Evolutionary conservation across 2,113 vertebrate species (phyloP), one percentile per base, ranked within the genome.

Genomic region (Sturnus vulgaris): DNA sequence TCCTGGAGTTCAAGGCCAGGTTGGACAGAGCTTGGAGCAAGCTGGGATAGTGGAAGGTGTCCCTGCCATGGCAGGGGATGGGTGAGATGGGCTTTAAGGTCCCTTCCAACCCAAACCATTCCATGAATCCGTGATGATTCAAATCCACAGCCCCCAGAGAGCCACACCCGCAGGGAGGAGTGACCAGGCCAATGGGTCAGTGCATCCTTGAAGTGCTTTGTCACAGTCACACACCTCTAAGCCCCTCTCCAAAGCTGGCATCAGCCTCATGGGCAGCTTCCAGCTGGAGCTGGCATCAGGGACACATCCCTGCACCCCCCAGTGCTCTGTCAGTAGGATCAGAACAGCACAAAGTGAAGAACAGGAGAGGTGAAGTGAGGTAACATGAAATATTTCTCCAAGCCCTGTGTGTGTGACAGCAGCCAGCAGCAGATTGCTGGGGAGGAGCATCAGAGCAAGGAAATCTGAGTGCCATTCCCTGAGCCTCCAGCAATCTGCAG

Each of bases 141-240:
- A 19, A 46, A 46, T 6, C 40, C n/a, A 7, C 14, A n/a, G 1
- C 35, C 42, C 35, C 31, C 11, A 1, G 33, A 30, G 9, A 81
- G 90, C 57, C 78, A 19, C 23, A 10, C 2, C 53, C 42, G 88
- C 33, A 61, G 66, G 44, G 72, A 90, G 56, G 33, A 72, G 44
- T 0, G 16, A 14, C 47, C 52, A 21, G 60, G 21, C 8, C 2
- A 0, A 25, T 0, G 27, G 2, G 18, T 7, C 23, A 31, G 27
- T 2, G 37, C 39, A 17, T 22, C 77, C 52, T 47, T 20, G 7
- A 4, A 27, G 11, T 3, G 8, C 9, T 4, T 4, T 9, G 27
- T 15, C 47, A 42, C 2, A 21, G 30, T 5, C 18, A 19, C 24
- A 69, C 25, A n/a, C 15, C 52, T 46, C 55, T 4, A 12, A 46